Percentiles rank a stretch among this genome's conserved stretches.
phyloP scores from a whole-genome alignment of 1,140 invertebrate genomes.

The Bombus waltoni region DNA sequence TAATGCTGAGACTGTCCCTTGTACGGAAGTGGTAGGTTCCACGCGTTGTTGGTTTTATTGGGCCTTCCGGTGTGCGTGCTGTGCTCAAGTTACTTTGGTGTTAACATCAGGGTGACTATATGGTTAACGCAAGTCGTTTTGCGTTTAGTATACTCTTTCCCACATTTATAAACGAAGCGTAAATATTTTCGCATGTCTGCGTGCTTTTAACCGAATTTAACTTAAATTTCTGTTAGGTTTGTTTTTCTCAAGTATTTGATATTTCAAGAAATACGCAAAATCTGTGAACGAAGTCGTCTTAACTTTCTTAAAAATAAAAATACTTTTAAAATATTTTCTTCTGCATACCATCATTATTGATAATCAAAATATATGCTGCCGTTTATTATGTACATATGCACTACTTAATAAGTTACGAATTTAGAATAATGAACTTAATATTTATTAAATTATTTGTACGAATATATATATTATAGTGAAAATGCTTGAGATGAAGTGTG shows the following conservation, averaged over 20 bases:
- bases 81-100: constrained; percentile 42
- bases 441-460: neutral
- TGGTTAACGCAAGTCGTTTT: constrained; percentile 37
- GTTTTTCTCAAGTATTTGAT: neutral
- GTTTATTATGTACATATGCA: neutral
- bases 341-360: neutral
- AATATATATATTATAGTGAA: neutral
- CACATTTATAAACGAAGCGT: constrained; percentile 45
- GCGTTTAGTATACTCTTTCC: constrained; percentile 24
- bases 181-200: neutral
- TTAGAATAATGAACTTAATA: neutral
- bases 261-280: neutral
- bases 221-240: neutral
- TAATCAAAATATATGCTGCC: neutral
- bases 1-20: constrained; percentile 17
- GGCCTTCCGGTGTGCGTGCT: constrained; percentile 40
- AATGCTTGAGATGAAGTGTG: neutral
- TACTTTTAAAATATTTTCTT: neutral
- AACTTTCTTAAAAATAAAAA: neutral
- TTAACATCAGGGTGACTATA: constrained; percentile 50
- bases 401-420: neutral
- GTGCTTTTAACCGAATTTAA: neutral
- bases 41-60: constrained; percentile 48
- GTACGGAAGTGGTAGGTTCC: constrained; percentile 44
- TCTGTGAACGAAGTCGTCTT: neutral